Evolutionary conservation across 2,888 invertebrate species (phyloP).

Genomic region (Selenia dentaria): DNA sequence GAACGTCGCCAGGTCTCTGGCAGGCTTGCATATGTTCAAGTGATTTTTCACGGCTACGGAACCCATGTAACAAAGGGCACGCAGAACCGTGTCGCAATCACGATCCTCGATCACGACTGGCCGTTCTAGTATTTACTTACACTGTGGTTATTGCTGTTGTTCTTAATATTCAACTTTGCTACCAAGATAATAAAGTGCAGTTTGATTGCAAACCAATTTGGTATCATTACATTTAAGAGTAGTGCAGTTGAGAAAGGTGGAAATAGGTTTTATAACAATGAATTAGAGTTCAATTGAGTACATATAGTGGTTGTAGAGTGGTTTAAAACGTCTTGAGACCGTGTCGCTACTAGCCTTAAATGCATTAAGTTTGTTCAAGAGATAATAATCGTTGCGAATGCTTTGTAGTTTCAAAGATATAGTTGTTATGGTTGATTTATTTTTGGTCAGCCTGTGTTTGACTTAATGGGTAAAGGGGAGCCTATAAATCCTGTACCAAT

Average conservation of each 20-base stretch:
- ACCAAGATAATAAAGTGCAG: conserved; percentile 21
- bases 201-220: conserved; percentile 27
- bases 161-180: conserved; percentile 35
- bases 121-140: conserved; percentile 70
- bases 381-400: conserved; percentile 81
- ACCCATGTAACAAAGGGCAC: conserved; percentile 81
- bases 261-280: conserved; percentile 47
- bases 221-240: conserved; percentile 35
- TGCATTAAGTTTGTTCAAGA: conserved; percentile 82
- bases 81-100: conserved; percentile 82
- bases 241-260: conserved; percentile 39
- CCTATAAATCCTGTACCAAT: conserved; percentile 24
- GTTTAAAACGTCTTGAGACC: conserved; percentile 78
- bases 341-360: conserved; percentile 83
- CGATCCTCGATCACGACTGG: conserved; percentile 81
- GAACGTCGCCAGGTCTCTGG: conserved; percentile 65
- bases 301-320: conserved; percentile 49
- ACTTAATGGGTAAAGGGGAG: conserved; percentile 57
- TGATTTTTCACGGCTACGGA: conserved; percentile 83
- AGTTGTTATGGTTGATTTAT: conserved; percentile 81
- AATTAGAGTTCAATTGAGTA: conserved; percentile 40
- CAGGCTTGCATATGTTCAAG: conserved; percentile 80
- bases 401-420: conserved; percentile 80
- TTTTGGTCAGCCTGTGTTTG: conserved; percentile 74
- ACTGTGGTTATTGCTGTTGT: conserved; percentile 35